Percentiles rank a stretch among this genome's conserved stretches.
phyloP scores from a whole-genome alignment of 1,140 invertebrate genomes.

The Halesus radiatus region DNA sequence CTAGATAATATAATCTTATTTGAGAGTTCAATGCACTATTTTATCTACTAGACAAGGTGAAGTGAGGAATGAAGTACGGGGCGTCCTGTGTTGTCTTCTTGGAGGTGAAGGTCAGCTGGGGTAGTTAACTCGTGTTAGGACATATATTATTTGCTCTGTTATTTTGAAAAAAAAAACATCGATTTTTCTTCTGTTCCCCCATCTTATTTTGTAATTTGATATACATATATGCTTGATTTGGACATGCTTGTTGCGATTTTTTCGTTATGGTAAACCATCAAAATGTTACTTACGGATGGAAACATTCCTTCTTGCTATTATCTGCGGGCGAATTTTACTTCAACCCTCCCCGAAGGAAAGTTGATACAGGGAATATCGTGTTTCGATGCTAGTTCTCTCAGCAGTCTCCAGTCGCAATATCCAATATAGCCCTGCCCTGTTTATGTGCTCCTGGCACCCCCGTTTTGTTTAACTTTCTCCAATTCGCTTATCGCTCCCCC shows the following conservation, averaged over 20 bases:
- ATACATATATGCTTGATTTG: too few species aligned
- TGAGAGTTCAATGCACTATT: too few species aligned
- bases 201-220: not conserved
- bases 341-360: not conserved
- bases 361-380: too few species aligned
- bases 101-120: too few species aligned
- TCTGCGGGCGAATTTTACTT: not conserved
- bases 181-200: too few species aligned
- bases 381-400: not conserved
- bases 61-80: too few species aligned
- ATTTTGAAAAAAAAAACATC: too few species aligned
- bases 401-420: not conserved
- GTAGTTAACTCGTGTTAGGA: too few species aligned
- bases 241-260: not conserved
- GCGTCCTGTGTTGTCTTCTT: too few species aligned
- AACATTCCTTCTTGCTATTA: not conserved
- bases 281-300: not conserved
- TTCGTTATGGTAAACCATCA: not conserved
- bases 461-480: slow-evolving; percentile 19
- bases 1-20: too few species aligned
- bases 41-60: too few species aligned
- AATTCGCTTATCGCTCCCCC: slow-evolving; percentile 2
- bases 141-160: too few species aligned
- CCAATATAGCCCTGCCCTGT: not conserved
- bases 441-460: not conserved